Evolutionary conservation across 2,888 invertebrate genomes (phyloP).

Genomic region (Dicyrtoma fusca): DNA sequence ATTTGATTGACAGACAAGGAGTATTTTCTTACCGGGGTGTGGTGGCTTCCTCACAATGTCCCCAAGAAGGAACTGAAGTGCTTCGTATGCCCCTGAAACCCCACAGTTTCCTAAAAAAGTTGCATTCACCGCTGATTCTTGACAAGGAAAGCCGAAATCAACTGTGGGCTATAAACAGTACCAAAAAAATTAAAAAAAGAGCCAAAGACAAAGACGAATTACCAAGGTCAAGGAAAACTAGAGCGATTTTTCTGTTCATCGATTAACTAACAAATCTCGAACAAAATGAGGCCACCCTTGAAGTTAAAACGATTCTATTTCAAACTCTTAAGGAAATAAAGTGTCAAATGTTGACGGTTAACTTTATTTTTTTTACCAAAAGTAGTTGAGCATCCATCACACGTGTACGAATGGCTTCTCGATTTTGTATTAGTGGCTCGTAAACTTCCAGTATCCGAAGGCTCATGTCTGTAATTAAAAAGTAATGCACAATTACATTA

Average conservation of each 20-base stretch:
- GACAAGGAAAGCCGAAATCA: slow-evolving; percentile 43
- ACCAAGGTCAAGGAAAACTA: too few species aligned
- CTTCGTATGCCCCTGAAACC: slow-evolving; percentile 49
- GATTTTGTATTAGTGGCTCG: slow-evolving; percentile 47
- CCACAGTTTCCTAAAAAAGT: slow-evolving; percentile 51
- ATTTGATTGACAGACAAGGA: too few species aligned
- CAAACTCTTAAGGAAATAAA: too few species aligned
- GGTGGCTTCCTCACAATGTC: slow-evolving; percentile 35
- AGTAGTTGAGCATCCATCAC: slow-evolving; percentile 35
- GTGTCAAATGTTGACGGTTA: too few species aligned
- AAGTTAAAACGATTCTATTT: too few species aligned
- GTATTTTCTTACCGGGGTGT: too few species aligned
- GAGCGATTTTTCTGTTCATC: too few species aligned
- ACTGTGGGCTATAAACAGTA: slow-evolving; percentile 41
- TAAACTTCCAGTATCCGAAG: slow-evolving; percentile 47
- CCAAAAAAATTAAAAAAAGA: too few species aligned
- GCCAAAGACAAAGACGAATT: too few species aligned
- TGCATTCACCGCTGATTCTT: slow-evolving; percentile 23
- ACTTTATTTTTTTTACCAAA: slow-evolving; percentile 18
- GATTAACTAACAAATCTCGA: too few species aligned
- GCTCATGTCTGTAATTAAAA: slow-evolving; percentile 39
- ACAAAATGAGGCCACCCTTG: too few species aligned
- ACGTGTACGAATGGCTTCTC: slow-evolving; percentile 39
- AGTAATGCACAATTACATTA: not conserved
- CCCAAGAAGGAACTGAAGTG: slow-evolving; percentile 42